phyloP scores from a whole-genome alignment of 2,797 vertebrate genomes.

The Clamator glandarius region DNA sequence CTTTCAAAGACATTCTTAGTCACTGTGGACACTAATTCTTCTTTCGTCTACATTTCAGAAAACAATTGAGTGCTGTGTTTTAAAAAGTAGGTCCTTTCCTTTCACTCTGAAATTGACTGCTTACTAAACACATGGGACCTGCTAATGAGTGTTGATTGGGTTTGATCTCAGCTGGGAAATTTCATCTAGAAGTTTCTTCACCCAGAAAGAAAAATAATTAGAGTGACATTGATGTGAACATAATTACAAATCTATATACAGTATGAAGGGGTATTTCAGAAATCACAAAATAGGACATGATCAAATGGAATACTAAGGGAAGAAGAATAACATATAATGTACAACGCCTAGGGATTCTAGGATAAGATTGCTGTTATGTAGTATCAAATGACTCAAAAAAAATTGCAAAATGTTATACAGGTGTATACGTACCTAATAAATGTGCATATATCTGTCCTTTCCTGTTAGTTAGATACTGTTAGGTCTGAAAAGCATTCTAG shows the following conservation, averaged over 20 bases:
- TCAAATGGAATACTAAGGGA: background rate
- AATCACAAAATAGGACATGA: background rate
- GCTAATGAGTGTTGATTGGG: background rate
- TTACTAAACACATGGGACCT: background rate
- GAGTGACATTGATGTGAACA: background rate
- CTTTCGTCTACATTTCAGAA: background rate
- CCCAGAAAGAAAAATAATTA: constrained; percentile 18
- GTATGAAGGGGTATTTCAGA: background rate
- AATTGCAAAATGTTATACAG: background rate
- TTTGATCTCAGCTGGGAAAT: constrained; percentile 18
- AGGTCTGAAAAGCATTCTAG: background rate
- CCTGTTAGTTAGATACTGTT: background rate
- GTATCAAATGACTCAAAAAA: background rate
- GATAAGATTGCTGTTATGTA: background rate
- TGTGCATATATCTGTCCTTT: background rate
- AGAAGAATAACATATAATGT: background rate
- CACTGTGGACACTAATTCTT: background rate
- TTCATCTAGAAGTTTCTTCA: background rate
- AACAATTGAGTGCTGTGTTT: background rate
- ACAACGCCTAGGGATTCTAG: background rate
- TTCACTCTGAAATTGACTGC: background rate
- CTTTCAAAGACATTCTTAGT: background rate
- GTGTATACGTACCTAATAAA: background rate
- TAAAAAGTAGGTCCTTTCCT: background rate
- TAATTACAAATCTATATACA: background rate